Evolutionary conservation across 2,888 invertebrate species (phyloP).

Genomic region (Bhutanitis thaidina): DNA sequence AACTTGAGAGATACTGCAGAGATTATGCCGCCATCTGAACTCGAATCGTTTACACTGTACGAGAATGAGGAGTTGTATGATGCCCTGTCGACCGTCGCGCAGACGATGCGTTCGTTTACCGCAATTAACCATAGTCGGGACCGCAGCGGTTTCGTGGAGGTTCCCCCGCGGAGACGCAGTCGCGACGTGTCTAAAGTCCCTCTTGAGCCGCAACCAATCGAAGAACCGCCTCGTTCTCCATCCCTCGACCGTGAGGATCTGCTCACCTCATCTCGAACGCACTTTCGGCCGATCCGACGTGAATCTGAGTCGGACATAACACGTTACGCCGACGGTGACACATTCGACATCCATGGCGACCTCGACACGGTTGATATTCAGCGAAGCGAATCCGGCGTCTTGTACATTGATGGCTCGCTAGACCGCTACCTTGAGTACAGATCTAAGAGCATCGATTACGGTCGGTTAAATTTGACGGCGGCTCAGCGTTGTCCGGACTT

Average conservation of each 20-base stretch:
- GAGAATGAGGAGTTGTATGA: conserved; percentile 62
- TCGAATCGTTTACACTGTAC: conserved; percentile 54
- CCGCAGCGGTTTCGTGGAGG: conserved; percentile 82
- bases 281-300: conserved; percentile 90
- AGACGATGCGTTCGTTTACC: conserved; percentile 73
- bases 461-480: conserved; percentile 52
- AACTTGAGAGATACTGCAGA: conserved; percentile 38
- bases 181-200: conserved; percentile 21
- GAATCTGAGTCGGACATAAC: conserved; percentile 53
- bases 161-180: conserved; percentile 53
- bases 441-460: conserved; percentile 59
- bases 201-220: conserved; percentile 23
- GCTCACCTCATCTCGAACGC: conserved; percentile 87
- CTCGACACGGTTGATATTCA: conserved; percentile 83
- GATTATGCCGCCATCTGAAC: conserved; percentile 35
- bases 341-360: conserved; percentile 83
- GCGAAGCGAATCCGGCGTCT: conserved; percentile 83
- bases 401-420: conserved; percentile 75
- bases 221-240: conserved; percentile 78
- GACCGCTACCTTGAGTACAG: conserved; percentile 79
- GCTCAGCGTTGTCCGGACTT: conserved; percentile 57
- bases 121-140: conserved; percentile 82
- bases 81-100: conserved; percentile 56
- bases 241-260: conserved; percentile 83
- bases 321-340: conserved; percentile 84